A percentile compares a stretch with the other conserved stretches of the same genome.
phyloP scores from a whole-genome alignment of 2,797 vertebrate genomes.

The Poecilia gillii region DNA sequence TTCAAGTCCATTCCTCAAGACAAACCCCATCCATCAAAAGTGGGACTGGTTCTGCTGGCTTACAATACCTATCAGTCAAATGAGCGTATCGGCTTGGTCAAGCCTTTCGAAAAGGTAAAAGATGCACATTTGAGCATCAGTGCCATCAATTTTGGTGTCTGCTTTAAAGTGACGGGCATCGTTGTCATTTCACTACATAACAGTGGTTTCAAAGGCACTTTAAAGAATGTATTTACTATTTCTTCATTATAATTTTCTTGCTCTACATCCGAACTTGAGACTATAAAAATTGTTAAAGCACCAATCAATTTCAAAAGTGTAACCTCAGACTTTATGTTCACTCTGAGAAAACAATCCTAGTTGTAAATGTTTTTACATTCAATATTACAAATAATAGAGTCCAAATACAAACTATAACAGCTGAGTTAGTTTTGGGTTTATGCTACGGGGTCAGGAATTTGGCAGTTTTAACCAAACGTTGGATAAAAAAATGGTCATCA shows the following conservation, averaged over 20 bases:
- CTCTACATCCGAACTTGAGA: neutral
- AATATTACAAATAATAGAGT: neutral
- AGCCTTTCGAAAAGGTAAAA: neutral
- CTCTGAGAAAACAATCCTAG: neutral
- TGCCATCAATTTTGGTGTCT: neutral
- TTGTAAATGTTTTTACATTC: neutral
- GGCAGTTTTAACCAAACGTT: neutral
- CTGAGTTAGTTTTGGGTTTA: neutral
- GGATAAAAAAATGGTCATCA: neutral
- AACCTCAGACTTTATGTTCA: neutral
- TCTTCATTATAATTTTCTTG: neutral
- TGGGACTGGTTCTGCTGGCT: neutral
- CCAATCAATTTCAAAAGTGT: neutral
- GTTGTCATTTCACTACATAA: neutral
- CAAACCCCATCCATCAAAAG: neutral
- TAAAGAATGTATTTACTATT: neutral
- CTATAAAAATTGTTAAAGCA: neutral
- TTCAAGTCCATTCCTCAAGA: neutral
- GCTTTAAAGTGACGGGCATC: neutral
- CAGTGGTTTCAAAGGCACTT: neutral
- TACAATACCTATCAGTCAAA: neutral
- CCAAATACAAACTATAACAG: neutral
- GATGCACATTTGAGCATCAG: neutral
- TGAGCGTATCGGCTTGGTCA: neutral
- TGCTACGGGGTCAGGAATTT: neutral